Evolutionary conservation across 1,140 invertebrate genomes (phyloP), one percentile per base, ranked within the genome.

Genomic region (Zaprionus ghesquierei): DNA sequence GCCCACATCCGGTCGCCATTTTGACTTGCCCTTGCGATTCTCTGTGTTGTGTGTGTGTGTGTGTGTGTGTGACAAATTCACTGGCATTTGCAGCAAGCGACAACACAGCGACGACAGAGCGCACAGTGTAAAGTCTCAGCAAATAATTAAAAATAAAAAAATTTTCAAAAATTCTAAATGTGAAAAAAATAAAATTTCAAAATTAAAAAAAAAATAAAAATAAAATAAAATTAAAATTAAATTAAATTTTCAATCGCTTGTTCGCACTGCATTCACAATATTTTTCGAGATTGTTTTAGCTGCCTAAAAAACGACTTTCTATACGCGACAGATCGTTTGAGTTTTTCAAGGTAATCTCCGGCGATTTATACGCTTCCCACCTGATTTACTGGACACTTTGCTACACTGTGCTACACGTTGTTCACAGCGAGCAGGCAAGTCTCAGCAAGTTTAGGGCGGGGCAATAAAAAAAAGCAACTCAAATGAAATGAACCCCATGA

Each of bases 401-500:
- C 23, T n/a, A 41, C 65, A 85, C 74, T 49, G 81, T 80, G 18
- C 3, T n/a, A 41, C 65, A 85, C 74, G 44, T 77, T 80, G 18
- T 3, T 22, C 29, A 33, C 23, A 20, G 49, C 50, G 35, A 27
- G 6, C 49, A 58, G 20, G 18, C 33, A 27, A 9, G 53, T 59
- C 38, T n/a, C 31, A 29, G 56, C n/a, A n/a, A n/a, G n/a, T n/a
- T 62, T 66, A 59, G 46, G 54, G 15, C 81, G 69, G 70, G 69
- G 70, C 82, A 72, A 82, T 87, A 86, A 87, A 87, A 86, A 87
- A 87, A 87, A 87, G 75, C 75, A 82, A 87, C 82, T 87, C 61
- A 79, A 86, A 81, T 87, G 75, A 87, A 86, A 86, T 86, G 82
- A 86, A 86, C 82, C 82, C 79, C 79, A 87, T 86, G 82, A 86